phyloP scores from a whole-genome alignment of 2,113 vertebrate species.

The Vulpes lagopus region DNA sequence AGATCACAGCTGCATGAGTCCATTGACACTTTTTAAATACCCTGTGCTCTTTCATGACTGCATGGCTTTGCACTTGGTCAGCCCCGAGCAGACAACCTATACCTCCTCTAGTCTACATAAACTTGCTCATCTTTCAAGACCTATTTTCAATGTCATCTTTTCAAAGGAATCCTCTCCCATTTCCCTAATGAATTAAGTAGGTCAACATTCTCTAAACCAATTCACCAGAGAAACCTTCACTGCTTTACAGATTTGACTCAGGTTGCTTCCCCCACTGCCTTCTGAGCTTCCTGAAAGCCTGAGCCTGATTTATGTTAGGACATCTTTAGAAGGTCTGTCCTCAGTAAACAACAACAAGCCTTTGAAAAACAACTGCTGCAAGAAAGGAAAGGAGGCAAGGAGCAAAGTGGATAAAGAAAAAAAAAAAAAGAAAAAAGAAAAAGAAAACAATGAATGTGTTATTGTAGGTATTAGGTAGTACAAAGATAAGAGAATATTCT shows the following conservation, averaged over 20 bases:
- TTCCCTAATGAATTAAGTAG: neutral
- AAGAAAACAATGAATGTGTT: neutral
- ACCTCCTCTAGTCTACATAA: constrained; percentile 27
- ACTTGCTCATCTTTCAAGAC: neutral
- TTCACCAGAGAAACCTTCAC: neutral
- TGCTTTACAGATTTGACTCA: neutral
- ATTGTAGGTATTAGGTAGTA: neutral
- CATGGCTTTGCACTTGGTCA: neutral
- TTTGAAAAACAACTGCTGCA: neutral
- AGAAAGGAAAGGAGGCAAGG: neutral
- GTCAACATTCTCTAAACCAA: neutral
- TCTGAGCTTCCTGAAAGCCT: neutral
- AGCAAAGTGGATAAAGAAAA: neutral
- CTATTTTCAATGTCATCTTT: neutral
- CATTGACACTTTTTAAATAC: neutral
- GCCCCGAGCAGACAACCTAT: neutral
- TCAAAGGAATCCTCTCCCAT: neutral
- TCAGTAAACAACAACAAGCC: neutral
- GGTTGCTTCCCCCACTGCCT: neutral
- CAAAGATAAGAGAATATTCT: neutral
- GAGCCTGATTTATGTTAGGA: neutral
- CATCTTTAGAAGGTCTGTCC: neutral
- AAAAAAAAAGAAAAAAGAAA: neutral
- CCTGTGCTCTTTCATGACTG: neutral
- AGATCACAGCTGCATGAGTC: neutral